phyloP scores from a whole-genome alignment of 2,797 vertebrate genomes.

The Etheostoma nigrum region DNA sequence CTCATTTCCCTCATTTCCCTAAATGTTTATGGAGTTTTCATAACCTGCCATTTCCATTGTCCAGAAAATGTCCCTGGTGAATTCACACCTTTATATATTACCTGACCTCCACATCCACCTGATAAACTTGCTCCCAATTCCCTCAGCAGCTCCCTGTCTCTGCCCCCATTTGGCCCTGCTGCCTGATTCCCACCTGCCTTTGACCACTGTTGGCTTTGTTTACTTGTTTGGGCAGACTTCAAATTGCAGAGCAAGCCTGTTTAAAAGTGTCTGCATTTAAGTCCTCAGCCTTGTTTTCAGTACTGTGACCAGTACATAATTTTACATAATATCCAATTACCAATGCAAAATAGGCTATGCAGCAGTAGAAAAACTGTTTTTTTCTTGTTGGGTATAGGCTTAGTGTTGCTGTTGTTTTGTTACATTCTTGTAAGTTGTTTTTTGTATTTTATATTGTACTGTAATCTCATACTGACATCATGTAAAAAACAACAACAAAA shows the following conservation, averaged over 20 bases:
- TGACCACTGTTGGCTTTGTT: conserved; percentile 9
- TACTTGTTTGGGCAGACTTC: neutral
- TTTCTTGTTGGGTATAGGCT: neutral
- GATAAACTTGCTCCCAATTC: neutral
- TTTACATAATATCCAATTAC: neutral
- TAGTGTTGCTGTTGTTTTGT: neutral
- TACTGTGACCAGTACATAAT: neutral
- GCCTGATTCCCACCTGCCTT: neutral
- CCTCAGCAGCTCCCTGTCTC: neutral
- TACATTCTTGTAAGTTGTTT: neutral
- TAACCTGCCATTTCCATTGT: conserved; percentile 9
- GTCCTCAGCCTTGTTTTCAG: neutral
- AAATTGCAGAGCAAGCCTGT: neutral
- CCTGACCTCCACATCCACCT: neutral
- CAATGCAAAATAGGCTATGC: neutral
- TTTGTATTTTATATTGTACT: neutral
- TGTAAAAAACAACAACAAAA: neutral
- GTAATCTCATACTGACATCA: neutral
- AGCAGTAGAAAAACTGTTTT: neutral
- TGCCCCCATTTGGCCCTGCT: neutral
- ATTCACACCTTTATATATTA: neutral
- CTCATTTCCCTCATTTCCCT: neutral
- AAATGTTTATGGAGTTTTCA: conserved; percentile 3
- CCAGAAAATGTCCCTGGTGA: neutral
- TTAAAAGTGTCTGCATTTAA: conserved; percentile 5